Base-by-base conservation (phyloP, 1,140 invertebrate genomes). In the Sycobia sp. region DNA sequence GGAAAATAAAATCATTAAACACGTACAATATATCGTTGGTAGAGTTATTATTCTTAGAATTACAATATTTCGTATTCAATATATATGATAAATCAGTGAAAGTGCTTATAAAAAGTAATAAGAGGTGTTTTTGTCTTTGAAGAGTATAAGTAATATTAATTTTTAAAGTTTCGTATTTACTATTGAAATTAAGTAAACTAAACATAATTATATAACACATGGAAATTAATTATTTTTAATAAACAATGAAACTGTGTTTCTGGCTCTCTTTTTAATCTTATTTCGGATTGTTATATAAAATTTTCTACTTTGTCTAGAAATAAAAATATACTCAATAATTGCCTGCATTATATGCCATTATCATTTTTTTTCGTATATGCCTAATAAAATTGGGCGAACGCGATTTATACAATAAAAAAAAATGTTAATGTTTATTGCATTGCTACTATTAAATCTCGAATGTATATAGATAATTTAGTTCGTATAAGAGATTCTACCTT, bases 381-480 rank as follows among this genome's bases (percentile, higher is more conserved):
- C 69, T 71, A 73, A 76, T 75, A 25, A 73, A 70, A 75, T 77
- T 78, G 69, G 68, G 56, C 62, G 41, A 32, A 61, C 63, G 46
- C 56, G 70, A 39, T 58, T 71, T 72, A 68, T 60, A 67, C 56
- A 29, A 18, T 3, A 50, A 62, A 68, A 32, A 18, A 36, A 68
- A 58, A 67, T 66, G 65, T 71, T 57, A 68, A 70, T 44, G 62
- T 75, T 72, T 70, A 25, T 44, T 65, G 49, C 57, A 60, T 43
- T 38, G 67, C 53, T 54, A 43, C 8, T 58, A 70, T 65, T 65
- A 65, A 69, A 73, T 68, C 60, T 74, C 72, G 10, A 77, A 75
- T 65, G 79, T 78, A 77, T 50, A 73, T 67, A 62, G 59, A 64
- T 75, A 77, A 59, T 53, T 47, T 67, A 68, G 46, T 51, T 59